Evolutionary conservation across 2,888 invertebrate genomes (phyloP), one percentile per base, ranked within the genome.

Genomic region (Drosophila meridiana): DNA sequence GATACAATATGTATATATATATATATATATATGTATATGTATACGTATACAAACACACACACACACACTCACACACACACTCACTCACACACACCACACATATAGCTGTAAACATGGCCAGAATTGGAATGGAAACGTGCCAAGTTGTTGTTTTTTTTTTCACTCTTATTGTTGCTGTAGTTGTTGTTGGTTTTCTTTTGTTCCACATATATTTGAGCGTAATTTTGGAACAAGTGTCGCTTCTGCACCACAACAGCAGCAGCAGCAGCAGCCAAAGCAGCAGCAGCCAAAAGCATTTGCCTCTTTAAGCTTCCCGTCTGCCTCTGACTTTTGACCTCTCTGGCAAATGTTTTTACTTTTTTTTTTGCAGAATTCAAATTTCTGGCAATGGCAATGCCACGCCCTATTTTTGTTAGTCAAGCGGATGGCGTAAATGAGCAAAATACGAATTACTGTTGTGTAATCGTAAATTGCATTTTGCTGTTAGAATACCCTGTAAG

Each of bases 181-280:
- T 32, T 50, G 50, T 13, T 52, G 52, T 52, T 34, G 52, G 45
- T 48, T 26, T 56, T 77, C 47, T 40, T 47, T 34, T 60, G 60
- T 65, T 34, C 56, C 34, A 64, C 57, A 71, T 38, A 61, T 55
- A 59, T 78, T 73, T 78, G 58, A 48, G 69, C 73, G 79, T 89
- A 89, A 89, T 84, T 84, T 84, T 82, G 89, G 85, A 76, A 84
- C 87, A 84, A 84, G 83, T 84, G 89, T 68, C 66, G 84, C 79
- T 42, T 58, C 40, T 62, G 72, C 59, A 59, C 47, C 59, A 48
- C 77, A 61, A 48, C 62, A 45, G 47, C 30, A 58, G 26, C 40
- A 52, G 48, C 42, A 55, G 30, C 30, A 4, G 42, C 34, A 52
- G 43, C 48, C 14, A 4, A 32, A 60, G 26, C 45, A 11, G 2